phyloP scores from a whole-genome alignment of 2,113 vertebrate species.

The Rhegmatorhina hoffmannsi region DNA sequence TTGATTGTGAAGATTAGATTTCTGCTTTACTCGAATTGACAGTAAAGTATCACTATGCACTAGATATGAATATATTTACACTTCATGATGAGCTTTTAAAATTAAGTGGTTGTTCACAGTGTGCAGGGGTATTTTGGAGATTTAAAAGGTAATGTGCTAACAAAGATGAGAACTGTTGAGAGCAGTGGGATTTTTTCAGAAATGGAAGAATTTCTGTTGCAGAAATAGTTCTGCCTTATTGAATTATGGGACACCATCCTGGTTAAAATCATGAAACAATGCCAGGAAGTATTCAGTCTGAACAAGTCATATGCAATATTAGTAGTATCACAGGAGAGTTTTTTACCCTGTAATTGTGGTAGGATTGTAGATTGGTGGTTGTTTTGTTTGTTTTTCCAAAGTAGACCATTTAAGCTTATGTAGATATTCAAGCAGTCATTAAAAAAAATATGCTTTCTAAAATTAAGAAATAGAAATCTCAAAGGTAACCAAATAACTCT shows the following conservation, averaged over 20 bases:
- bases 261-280: slow-evolving; percentile 21
- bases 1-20: neutral
- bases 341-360: neutral
- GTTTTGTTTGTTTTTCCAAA: neutral
- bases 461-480: slow-evolving; percentile 25
- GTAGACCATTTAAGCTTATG: neutral
- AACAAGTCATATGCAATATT: neutral
- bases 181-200: neutral
- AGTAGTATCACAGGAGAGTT: neutral
- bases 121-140: neutral
- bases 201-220: neutral
- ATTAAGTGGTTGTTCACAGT: slow-evolving; percentile 24
- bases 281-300: neutral
- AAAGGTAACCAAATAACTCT: neutral
- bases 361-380: neutral
- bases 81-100: slow-evolving; percentile 42
- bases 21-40: neutral
- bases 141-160: neutral
- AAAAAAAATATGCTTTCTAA: neutral
- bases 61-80: slow-evolving; percentile 22
- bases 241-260: neutral
- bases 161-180: neutral
- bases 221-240: neutral
- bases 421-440: neutral
- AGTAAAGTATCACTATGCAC: neutral